Conservation (phyloP, 2,888 invertebrate species). For the Apamea monoglypha region DNA sequence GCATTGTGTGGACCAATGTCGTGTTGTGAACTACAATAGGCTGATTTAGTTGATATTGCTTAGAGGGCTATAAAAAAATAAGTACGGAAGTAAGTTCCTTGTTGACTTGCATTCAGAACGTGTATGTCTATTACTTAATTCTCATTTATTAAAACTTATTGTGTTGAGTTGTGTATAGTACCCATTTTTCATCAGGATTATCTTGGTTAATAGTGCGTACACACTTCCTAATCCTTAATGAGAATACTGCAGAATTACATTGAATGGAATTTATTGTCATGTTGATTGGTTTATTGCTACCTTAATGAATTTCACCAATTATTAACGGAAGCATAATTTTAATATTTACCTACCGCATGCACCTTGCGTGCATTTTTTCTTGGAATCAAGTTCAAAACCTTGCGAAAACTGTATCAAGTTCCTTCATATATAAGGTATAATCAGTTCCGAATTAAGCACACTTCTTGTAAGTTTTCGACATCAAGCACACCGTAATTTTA, state of each 20-base stretch:
- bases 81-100: neutral
- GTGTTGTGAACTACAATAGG: neutral
- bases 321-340: constrained; percentile 2
- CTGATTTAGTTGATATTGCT: neutral
- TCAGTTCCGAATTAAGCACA: constrained; percentile 34
- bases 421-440: constrained; percentile 54
- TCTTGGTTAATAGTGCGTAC: neutral
- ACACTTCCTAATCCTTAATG: neutral
- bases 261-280: neutral
- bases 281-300: neutral
- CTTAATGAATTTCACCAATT: constrained; percentile 1
- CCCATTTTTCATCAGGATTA: neutral
- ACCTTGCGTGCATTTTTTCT: constrained; percentile 39
- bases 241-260: neutral
- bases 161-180: neutral
- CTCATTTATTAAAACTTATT: neutral
- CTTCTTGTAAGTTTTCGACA: constrained; percentile 5
- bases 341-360: neutral
- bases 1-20: neutral
- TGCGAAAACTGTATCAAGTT: constrained; percentile 67
- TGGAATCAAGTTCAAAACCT: constrained; percentile 66
- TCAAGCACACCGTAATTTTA: neutral
- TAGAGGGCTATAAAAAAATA: neutral
- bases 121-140: neutral
- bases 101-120: neutral